These are phyloP conservation scores for Pseudomugil gertrudae DNA, from an alignment of 2,797 vertebrate genomes.

Conservation along the genomic window DNA sequence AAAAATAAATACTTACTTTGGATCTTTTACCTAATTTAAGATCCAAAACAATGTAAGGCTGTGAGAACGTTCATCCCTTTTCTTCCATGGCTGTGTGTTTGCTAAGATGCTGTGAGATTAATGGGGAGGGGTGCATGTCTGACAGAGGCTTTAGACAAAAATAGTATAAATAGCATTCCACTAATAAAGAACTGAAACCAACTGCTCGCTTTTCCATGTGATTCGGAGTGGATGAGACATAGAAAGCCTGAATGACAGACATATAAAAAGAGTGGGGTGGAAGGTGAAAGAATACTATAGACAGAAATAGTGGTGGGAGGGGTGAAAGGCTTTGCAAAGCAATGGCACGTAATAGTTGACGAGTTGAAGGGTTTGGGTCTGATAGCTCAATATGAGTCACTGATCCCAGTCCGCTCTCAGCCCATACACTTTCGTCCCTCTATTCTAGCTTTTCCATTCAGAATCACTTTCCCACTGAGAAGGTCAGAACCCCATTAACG, in stretches of 20 bases:
- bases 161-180: conserved; percentile 54
- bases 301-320: conserved; percentile 43
- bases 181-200: conserved; percentile 40
- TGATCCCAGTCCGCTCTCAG: conserved; percentile 53
- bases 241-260: conserved; percentile 55
- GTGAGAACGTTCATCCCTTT: not conserved
- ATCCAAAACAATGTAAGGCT: not conserved
- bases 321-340: conserved; percentile 30
- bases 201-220: conserved; percentile 30
- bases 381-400: conserved; percentile 63
- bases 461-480: conserved; percentile 58
- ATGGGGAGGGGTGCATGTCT: not conserved
- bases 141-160: conserved; percentile 14
- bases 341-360: conserved; percentile 37
- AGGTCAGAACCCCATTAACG: conserved; percentile 64
- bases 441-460: conserved; percentile 61
- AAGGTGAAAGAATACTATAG: conserved; percentile 56
- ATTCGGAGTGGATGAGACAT: conserved; percentile 35
- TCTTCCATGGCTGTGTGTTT: not conserved
- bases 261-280: conserved; percentile 50
- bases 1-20: not conserved
- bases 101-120: not conserved
- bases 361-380: conserved; percentile 54
- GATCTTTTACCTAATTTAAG: not conserved
- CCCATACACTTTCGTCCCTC: conserved; percentile 44